Evolutionary conservation across 2,888 invertebrate genomes (phyloP).

Genomic region (Esperia sulphurella): DNA sequence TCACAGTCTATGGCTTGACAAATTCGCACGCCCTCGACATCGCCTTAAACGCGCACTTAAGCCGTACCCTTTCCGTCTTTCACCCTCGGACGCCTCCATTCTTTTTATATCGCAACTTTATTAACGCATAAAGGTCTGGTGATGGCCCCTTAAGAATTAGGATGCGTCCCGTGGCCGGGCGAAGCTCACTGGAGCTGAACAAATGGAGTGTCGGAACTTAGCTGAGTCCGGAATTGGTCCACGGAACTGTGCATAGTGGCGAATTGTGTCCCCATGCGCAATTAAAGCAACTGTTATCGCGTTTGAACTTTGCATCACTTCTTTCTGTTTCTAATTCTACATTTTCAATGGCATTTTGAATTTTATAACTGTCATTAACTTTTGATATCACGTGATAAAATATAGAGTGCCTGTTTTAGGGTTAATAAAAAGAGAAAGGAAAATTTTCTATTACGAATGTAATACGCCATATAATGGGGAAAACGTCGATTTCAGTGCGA

Average conservation of each 20-base stretch:
- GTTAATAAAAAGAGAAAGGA: constrained; percentile 8
- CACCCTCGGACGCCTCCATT: constrained; percentile 76
- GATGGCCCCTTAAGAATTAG: constrained; percentile 79
- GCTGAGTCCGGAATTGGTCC: constrained; percentile 35
- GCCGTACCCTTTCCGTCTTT: constrained; percentile 70
- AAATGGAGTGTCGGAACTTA: constrained; percentile 69
- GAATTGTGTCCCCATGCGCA: constrained; percentile 56
- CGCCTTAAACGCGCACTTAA: constrained; percentile 77
- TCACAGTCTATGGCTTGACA: constrained; percentile 67
- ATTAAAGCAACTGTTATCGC: constrained; percentile 65
- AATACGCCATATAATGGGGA: constrained; percentile 63
- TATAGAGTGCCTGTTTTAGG: constrained; percentile 1
- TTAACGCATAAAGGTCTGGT: constrained; percentile 78
- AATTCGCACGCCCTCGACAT: constrained; percentile 77
- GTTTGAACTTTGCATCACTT: constrained; percentile 51
- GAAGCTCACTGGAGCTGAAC: constrained; percentile 64
- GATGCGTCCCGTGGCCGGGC: constrained; percentile 67
- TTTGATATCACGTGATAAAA: constrained; percentile 3
- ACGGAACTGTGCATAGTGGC: constrained; percentile 29
- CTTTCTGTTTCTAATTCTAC: constrained; percentile 18
- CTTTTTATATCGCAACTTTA: constrained; percentile 80
- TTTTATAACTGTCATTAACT: neutral
- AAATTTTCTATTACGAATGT: constrained; percentile 63
- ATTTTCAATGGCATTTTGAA: neutral
- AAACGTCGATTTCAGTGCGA: constrained; percentile 52